phyloP scores from a whole-genome alignment of 2,113 vertebrate genomes.

The Platysternon megacephalum region DNA sequence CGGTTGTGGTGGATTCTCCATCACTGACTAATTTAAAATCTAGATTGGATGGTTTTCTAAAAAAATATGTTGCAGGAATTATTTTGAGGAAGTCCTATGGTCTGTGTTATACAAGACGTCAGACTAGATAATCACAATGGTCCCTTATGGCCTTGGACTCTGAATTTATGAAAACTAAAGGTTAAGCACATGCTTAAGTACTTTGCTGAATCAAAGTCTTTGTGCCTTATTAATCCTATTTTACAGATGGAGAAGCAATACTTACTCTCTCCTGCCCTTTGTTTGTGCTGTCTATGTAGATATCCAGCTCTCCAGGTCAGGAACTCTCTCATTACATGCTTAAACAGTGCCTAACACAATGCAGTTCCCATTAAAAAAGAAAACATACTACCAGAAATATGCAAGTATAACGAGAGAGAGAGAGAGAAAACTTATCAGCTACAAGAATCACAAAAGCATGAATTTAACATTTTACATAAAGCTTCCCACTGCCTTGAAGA shows the following conservation, averaged over 20 bases:
- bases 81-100: too few species aligned
- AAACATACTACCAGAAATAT: not conserved
- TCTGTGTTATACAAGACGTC: too few species aligned
- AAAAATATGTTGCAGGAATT: too few species aligned
- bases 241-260: not conserved
- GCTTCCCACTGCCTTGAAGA: not conserved
- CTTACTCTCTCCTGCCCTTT: not conserved
- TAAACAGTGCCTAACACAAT: not conserved
- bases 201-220: accelerated
- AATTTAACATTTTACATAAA: not conserved
- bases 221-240: not conserved
- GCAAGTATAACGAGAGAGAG: not conserved
- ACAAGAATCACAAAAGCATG: not conserved
- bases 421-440: not conserved
- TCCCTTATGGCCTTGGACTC: too few species aligned
- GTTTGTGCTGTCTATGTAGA: not conserved
- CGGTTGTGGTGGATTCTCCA: too few species aligned
- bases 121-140: too few species aligned
- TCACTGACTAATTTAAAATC: too few species aligned
- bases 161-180: not conserved
- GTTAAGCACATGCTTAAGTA: not conserved
- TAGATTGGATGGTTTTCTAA: too few species aligned
- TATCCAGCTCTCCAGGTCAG: not conserved
- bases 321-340: not conserved
- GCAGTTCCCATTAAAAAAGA: not conserved